Percentiles rank a stretch among this genome's conserved stretches.
phyloP scores from a whole-genome alignment of 2,113 vertebrate genomes.

The Andinoacara biseriatus region DNA sequence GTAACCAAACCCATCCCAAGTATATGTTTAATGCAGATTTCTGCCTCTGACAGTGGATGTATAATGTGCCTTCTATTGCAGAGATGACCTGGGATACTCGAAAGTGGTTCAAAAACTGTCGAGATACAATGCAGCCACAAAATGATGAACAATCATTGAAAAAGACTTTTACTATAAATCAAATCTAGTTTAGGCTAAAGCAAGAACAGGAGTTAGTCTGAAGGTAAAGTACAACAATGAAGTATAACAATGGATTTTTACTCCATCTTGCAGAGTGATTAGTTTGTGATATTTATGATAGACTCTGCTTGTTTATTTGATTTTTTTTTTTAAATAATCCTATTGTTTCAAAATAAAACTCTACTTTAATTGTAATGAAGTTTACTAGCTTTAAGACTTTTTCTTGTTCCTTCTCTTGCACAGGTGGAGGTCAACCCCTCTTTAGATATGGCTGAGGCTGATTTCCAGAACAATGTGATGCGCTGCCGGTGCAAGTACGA shows the following conservation, averaged over 20 bases:
- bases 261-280: background rate
- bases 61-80: background rate
- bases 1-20: background rate
- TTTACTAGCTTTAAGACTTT: background rate
- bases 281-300: background rate
- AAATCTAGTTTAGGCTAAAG: background rate
- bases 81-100: background rate
- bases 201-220: accelerated
- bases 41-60: background rate
- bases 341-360: background rate
- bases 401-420: background rate
- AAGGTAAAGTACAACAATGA: background rate
- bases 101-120: background rate
- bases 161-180: background rate
- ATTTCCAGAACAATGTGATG: slow-evolving; percentile 96
- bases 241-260: accelerated
- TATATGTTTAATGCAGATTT: background rate
- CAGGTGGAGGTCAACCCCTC: slow-evolving; percentile 95
- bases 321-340: background rate
- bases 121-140: background rate
- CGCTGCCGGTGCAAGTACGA: slow-evolving; percentile 94
- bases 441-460: slow-evolving; percentile 93
- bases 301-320: background rate
- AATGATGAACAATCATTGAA: background rate
- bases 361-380: background rate